Evolutionary conservation across 2,113 vertebrate species (phyloP).

Genomic region (Pontoporia blainvillei): DNA sequence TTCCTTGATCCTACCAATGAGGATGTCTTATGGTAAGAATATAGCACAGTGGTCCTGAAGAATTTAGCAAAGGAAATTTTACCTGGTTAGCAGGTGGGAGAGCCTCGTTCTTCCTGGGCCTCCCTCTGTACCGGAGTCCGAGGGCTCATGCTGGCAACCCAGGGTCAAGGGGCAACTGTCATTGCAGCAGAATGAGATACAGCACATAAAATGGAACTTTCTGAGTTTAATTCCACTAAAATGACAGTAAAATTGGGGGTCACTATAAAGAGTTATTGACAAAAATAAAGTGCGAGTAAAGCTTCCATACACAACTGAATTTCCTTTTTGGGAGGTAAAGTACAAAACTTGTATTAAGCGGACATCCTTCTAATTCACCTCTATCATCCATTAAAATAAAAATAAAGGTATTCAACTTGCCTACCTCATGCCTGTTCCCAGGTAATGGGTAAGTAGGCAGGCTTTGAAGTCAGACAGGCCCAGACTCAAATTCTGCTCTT

Average conservation of each 20-base stretch:
- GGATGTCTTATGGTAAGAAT: neutral
- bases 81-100: too few relatives aligned
- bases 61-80: neutral
- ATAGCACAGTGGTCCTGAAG: accelerated
- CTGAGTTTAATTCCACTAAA: neutral
- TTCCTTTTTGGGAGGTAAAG: neutral
- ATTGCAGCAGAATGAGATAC: neutral
- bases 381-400: neutral
- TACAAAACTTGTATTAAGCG: neutral
- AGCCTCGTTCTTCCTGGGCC: accelerated
- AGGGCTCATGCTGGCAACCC: neutral
- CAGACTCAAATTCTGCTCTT: neutral
- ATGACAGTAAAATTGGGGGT: neutral
- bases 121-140: neutral
- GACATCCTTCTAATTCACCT: neutral
- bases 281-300: neutral
- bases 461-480: too few relatives aligned
- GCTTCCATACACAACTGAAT: neutral
- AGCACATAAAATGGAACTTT: neutral
- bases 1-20: neutral
- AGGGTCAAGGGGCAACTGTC: neutral
- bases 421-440: neutral
- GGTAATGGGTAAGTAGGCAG: neutral
- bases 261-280: neutral
- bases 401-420: neutral